A percentile compares a stretch with the other conserved stretches of the same genome.
phyloP scores from a whole-genome alignment of 1,140 invertebrate genomes.

The Grapholita molesta region DNA sequence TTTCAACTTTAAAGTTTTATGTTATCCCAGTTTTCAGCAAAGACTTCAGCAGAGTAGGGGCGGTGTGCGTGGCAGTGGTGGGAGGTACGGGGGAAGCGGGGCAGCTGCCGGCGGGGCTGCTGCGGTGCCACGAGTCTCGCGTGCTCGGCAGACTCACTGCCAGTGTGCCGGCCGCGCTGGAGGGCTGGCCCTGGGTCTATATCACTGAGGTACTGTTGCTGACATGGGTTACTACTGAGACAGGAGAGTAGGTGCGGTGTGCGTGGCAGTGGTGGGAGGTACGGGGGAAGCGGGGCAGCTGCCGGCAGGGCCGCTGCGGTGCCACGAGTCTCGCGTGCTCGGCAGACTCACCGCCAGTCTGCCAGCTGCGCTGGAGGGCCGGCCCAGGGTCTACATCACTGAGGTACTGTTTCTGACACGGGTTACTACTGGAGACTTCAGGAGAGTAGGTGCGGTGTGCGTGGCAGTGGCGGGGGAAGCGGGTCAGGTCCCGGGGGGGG shows the following conservation, averaged over 20 bases:
- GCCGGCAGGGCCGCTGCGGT: not conserved
- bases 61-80: not conserved
- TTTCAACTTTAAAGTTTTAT: too few species aligned
- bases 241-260: not conserved
- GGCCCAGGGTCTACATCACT: not conserved
- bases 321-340: not conserved
- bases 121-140: not conserved
- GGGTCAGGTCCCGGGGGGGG: not conserved
- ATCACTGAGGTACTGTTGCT: not conserved
- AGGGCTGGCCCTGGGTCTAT: not conserved
- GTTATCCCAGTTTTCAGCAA: not conserved
- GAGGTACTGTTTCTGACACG: not conserved
- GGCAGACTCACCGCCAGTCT: not conserved
- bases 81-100: not conserved
- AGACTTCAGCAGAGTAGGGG: not conserved
- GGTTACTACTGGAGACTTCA: not conserved
- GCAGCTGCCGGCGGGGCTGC: not conserved
- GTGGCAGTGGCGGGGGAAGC: not conserved
- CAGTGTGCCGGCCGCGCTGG: not conserved
- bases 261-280: not conserved
- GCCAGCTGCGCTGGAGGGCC: not conserved
- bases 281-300: not conserved
- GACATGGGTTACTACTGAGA: too few species aligned
- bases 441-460: not conserved
- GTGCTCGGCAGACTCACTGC: not conserved